These are phyloP conservation scores for Urosaurus nigricauda DNA, from an alignment of 2,797 vertebrate genomes.

Conservation along the genomic window DNA sequence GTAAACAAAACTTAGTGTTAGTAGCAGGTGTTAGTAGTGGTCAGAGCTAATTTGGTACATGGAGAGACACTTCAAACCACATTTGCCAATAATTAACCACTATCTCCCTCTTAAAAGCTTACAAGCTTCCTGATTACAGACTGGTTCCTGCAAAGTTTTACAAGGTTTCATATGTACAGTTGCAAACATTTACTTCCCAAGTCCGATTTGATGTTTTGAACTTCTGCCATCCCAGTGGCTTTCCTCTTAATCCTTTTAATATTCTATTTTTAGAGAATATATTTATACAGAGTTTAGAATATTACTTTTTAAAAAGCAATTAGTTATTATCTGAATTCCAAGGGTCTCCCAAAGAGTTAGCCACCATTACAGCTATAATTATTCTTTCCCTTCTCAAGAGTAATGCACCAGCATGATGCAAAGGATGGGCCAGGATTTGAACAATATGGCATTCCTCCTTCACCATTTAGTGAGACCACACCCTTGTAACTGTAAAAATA, in stretches of 20 bases:
- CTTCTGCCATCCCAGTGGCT: not conserved
- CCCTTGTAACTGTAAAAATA: not conserved
- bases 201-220: not conserved
- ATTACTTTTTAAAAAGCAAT: not conserved
- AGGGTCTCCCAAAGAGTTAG: not conserved
- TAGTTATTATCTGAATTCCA: not conserved
- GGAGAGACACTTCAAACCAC: not conserved
- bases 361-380: not conserved
- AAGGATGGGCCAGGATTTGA: not conserved
- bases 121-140: not conserved
- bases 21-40: too few relatives aligned
- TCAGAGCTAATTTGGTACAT: not conserved
- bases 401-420: not conserved
- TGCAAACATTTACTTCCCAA: not conserved
- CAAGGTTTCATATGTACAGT: not conserved
- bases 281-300: not conserved
- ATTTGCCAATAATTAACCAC: constrained; percentile 2
- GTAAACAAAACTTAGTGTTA: not conserved
- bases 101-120: not conserved
- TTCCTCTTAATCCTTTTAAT: not conserved
- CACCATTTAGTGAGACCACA: not conserved
- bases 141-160: not conserved
- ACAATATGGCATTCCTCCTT: not conserved
- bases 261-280: not conserved
- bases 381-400: not conserved